A percentile compares a stretch with the other conserved stretches of the same genome.
phyloP scores from a whole-genome alignment of 1,140 invertebrate species.

The Scaptomyza graminum region DNA sequence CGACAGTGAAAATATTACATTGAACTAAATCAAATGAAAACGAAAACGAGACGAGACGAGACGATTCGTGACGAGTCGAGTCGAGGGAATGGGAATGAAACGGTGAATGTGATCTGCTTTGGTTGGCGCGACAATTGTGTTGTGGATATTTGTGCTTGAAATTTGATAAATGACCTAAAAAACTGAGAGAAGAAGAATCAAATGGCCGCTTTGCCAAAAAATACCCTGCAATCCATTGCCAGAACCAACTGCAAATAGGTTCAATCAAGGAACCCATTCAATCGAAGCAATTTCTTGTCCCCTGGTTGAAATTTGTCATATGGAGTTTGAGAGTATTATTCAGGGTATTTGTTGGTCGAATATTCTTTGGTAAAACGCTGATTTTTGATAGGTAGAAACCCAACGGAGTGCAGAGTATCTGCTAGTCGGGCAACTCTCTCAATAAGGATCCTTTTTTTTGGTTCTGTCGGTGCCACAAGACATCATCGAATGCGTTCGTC shows the following conservation, averaged over 20 bases:
- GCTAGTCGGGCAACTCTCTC: too few species aligned
- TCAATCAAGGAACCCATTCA: too few species aligned
- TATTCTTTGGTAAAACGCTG: too few species aligned
- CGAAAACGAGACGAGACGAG: not conserved
- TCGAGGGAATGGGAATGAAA: not conserved
- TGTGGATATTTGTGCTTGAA: constrained; percentile 54
- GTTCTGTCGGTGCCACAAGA: not conserved
- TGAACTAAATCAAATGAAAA: constrained; percentile 8
- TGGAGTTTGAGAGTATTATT: too few species aligned
- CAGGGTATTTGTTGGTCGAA: too few species aligned
- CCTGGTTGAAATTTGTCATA: too few species aligned
- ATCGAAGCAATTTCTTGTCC: too few species aligned
- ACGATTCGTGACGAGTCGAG: too few species aligned
- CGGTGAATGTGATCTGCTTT: constrained; percentile 66
- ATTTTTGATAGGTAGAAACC: too few species aligned
- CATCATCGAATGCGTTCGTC: not conserved
- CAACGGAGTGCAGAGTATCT: too few species aligned
- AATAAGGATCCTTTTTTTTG: not conserved
- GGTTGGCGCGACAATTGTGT: constrained; percentile 36
- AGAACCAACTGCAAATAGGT: too few species aligned
- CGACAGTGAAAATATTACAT: constrained; percentile 40
- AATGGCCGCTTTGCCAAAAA: constrained; percentile 29
- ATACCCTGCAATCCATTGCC: not conserved
- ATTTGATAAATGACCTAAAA: constrained; percentile 79
- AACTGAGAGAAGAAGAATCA: not conserved